Evolutionary conservation across 2,113 vertebrate genomes (phyloP).

Genomic region (Pachyramphus minor): DNA sequence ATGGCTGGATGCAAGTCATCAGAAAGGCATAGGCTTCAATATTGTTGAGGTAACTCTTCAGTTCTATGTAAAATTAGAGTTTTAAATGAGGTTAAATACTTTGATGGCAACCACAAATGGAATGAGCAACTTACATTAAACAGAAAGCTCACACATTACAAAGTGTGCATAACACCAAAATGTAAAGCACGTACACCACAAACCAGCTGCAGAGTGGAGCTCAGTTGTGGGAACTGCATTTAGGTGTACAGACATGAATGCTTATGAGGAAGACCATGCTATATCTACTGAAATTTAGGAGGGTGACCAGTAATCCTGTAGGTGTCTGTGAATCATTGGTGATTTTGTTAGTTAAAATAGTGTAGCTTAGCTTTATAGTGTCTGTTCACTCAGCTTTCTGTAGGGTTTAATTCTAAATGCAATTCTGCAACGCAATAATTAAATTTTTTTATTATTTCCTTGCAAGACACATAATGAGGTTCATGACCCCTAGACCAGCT

Average conservation of each 20-base stretch:
- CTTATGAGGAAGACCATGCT: neutral
- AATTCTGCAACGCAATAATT: neutral
- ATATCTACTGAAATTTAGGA: neutral
- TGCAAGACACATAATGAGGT: neutral
- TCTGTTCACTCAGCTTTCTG: neutral
- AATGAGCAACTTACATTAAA: neutral
- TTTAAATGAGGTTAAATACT: slow-evolving; percentile 18
- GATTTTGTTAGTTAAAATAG: neutral
- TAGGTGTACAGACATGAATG: neutral
- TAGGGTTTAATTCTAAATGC: neutral
- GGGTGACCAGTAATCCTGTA: neutral
- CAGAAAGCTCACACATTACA: neutral
- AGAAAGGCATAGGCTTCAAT: neutral
- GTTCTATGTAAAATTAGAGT: neutral
- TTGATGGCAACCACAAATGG: neutral
- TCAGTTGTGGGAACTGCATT: neutral
- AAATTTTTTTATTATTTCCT: neutral
- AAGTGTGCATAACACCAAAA: neutral
- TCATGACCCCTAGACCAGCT: neutral
- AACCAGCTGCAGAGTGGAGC: neutral
- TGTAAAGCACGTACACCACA: neutral
- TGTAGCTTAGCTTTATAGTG: neutral
- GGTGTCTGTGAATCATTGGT: neutral
- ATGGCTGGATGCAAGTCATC: neutral
- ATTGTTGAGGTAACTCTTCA: neutral